phyloP scores from a whole-genome alignment of 2,888 invertebrate genomes.

The Xestia rhomboidea region DNA sequence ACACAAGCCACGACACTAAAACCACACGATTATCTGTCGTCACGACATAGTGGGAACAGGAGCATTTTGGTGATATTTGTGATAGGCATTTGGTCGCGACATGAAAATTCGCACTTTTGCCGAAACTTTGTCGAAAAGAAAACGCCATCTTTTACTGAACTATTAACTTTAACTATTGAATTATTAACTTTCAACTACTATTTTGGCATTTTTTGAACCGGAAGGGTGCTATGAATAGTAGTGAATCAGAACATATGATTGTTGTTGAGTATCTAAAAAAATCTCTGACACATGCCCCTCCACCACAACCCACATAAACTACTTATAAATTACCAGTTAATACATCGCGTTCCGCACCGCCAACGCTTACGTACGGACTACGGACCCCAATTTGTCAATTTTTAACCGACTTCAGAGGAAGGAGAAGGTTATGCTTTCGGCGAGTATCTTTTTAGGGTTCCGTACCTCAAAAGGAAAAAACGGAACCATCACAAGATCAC shows the following conservation, averaged over 20 bases:
- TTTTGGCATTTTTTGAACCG: neutral
- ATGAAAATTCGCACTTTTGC: neutral
- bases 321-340: slow-evolving; percentile 17
- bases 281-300: slow-evolving; percentile 23
- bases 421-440: neutral
- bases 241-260: slow-evolving; percentile 18
- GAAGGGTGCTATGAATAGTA: slow-evolving; percentile 18
- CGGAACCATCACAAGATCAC: too few species aligned
- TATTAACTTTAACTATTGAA: too few species aligned
- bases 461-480: too few species aligned
- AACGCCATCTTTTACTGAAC: neutral
- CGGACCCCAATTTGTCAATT: slow-evolving; percentile 8
- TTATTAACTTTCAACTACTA: too few species aligned
- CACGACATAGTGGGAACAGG: too few species aligned
- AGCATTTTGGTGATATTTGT: neutral
- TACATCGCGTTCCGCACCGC: slow-evolving; percentile 18
- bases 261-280: slow-evolving; percentile 7
- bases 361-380: slow-evolving; percentile 11
- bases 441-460: neutral
- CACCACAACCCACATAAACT: slow-evolving; percentile 31
- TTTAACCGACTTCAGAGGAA: slow-evolving; percentile 11
- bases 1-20: too few species aligned
- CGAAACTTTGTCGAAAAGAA: neutral
- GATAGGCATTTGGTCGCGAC: neutral
- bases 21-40: too few species aligned